phyloP scores from a whole-genome alignment of 2,113 vertebrate species.

The Stomatorhinus ivindoensis region DNA sequence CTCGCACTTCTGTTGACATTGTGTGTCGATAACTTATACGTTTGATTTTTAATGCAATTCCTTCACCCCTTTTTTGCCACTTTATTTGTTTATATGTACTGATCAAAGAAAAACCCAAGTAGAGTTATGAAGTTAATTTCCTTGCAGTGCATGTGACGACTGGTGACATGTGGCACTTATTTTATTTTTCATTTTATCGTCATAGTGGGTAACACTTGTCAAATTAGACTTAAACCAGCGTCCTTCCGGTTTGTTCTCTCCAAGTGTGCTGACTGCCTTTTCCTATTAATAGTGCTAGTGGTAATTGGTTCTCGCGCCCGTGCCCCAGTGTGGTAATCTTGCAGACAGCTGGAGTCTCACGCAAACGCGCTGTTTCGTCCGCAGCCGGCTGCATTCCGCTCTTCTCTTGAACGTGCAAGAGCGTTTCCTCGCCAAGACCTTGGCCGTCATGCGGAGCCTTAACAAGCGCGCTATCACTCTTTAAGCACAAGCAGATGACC shows the following conservation, averaged over 20 bases:
- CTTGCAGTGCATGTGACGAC: neutral
- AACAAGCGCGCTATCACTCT: neutral
- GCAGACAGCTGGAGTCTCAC: neutral
- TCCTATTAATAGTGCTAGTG: neutral
- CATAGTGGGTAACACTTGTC: neutral
- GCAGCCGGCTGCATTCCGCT: neutral
- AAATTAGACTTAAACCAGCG: neutral
- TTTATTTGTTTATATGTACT: neutral
- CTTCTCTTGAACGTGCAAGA: neutral
- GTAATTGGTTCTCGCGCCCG: neutral
- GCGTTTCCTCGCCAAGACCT: neutral
- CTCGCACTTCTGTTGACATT: neutral
- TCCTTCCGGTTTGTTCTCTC: neutral
- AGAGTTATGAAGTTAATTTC: neutral
- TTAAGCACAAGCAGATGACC: neutral
- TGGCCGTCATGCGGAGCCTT: neutral
- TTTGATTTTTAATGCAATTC: neutral
- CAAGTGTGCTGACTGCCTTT: neutral
- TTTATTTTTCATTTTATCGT: neutral
- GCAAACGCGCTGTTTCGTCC: neutral
- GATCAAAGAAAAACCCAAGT: neutral
- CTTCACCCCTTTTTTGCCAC: neutral
- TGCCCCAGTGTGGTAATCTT: neutral
- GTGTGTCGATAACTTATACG: neutral
- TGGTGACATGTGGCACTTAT: neutral